Base-by-base conservation (phyloP, 35 echinoderm and acorn worm species). In the Heliocidaris erythrogramma region DNA sequence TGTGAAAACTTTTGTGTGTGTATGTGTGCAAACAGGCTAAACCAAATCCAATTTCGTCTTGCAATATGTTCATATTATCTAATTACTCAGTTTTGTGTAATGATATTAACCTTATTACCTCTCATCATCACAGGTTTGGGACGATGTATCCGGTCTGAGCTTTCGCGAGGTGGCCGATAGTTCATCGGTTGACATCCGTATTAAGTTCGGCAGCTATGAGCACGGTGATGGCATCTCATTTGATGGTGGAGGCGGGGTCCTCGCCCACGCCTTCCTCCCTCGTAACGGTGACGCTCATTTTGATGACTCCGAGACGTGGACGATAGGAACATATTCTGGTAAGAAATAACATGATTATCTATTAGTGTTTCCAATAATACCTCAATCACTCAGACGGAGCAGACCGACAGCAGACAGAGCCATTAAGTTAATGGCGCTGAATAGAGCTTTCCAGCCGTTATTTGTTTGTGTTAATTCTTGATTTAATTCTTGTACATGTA, bases 261-360 rank as follows among this genome's bases (percentile, higher is more conserved):
- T 98, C n/a, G 97, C 94, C 2, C 97, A 98, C 89, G 97, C 96
- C 6, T 96, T 95, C 90, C 69, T 97, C 7, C 97, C 97, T 16
- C 48, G 18, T 3, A 31, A 94, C 24, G 95, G 97, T 0, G 93
- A 98, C 90, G 92, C 94, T 35, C 97, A 98, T 56, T 93, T 98
- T 59, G 97, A 98, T 59, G 93, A 69, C 13, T 94, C 95, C 27
- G 97, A 98, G 90, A 94, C 93, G 4, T 98, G 97, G 97, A 95
- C 94, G 14, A 69, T 90, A 31, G 24, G 50, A 5, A 85, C 56
- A 49, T 21, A 29, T 5, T 95, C 53, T 52, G 96, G 96, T 97
- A 59, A 94, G 96, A 92, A 94, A 9, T 53, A 21, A 49, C 48
- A 59, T 49, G 30, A 42, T 48, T 42, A 12, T n/a, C 31, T n/a